Conservation (phyloP, 2,888 invertebrate genomes). For the Xestia c-nigrum region DNA sequence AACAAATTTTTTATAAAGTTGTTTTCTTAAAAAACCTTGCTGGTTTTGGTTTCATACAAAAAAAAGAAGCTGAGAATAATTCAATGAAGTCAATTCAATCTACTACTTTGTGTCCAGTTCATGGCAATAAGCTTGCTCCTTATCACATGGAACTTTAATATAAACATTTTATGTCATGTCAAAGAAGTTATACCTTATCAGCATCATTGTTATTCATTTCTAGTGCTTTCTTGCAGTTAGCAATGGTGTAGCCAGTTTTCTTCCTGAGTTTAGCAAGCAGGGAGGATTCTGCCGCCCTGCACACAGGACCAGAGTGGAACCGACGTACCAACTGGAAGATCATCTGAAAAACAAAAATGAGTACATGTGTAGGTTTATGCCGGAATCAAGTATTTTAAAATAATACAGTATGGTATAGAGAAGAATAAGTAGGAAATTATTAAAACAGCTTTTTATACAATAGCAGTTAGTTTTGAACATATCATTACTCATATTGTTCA, state of each 20-base stretch:
- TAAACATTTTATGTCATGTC: not conserved
- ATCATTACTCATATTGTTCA: slow-evolving; percentile 21
- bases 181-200: slow-evolving; percentile 90
- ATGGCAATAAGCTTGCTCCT: not conserved
- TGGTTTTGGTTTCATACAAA: not conserved
- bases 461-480: slow-evolving; percentile 16
- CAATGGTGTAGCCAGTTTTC: slow-evolving; percentile 98
- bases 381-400: not conserved
- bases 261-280: slow-evolving; percentile 96
- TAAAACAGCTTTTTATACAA: slow-evolving; percentile 25
- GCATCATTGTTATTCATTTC: slow-evolving; percentile 97
- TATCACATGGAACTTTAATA: not conserved
- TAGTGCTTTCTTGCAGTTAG: slow-evolving; percentile 98
- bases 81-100: not conserved
- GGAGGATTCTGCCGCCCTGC: slow-evolving; percentile 92
- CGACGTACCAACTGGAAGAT: slow-evolving; percentile 91
- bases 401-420: slow-evolving; percentile 13
- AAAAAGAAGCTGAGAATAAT: not conserved
- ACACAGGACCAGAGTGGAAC: slow-evolving; percentile 89
- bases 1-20: no score
- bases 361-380: slow-evolving; percentile 7
- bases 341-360: slow-evolving; percentile 86
- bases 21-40: not conserved
- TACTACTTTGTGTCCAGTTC: not conserved
- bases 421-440: slow-evolving; percentile 24